A percentile compares a stretch with the other conserved stretches of the same genome.
phyloP scores from a whole-genome alignment of 2,113 vertebrate genomes.

The Caranx ignobilis region DNA sequence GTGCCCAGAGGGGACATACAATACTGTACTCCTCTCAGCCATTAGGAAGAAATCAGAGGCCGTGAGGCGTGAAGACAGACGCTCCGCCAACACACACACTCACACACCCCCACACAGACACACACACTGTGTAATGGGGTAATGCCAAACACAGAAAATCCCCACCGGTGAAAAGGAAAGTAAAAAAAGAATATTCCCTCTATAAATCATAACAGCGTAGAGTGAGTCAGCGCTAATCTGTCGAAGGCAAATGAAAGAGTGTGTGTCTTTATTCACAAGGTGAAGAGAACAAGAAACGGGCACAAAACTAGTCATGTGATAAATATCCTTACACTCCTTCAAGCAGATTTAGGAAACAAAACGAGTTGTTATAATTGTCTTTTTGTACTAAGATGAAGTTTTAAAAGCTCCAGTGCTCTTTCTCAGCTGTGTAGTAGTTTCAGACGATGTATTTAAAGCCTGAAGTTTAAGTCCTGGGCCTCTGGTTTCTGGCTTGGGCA shows the following conservation, averaged over 20 bases:
- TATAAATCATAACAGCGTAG: not conserved
- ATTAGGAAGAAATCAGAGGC: constrained; percentile 55
- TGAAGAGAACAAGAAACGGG: not conserved
- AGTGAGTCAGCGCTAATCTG: not conserved
- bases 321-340: not conserved
- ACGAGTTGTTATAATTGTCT: not conserved
- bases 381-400: not conserved
- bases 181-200: not conserved
- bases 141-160: not conserved
- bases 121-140: constrained; percentile 13
- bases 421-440: constrained; percentile 2
- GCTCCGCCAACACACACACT: constrained; percentile 25
- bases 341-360: not conserved
- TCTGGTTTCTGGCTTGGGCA: constrained; percentile 62
- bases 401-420: not conserved
- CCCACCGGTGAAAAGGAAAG: constrained; percentile 2
- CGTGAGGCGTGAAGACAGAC: constrained; percentile 50
- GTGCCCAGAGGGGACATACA: constrained; percentile 80
- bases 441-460: constrained; percentile 44
- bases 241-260: too few relatives aligned
- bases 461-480: not conserved
- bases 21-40: constrained; percentile 69
- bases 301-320: not conserved
- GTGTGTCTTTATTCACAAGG: not conserved
- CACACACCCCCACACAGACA: constrained; percentile 1